Percentiles rank a stretch among this genome's conserved stretches.
Evolutionary conservation across 2,888 invertebrate species (phyloP).

Genomic region (Seladonia tumulorum): DNA sequence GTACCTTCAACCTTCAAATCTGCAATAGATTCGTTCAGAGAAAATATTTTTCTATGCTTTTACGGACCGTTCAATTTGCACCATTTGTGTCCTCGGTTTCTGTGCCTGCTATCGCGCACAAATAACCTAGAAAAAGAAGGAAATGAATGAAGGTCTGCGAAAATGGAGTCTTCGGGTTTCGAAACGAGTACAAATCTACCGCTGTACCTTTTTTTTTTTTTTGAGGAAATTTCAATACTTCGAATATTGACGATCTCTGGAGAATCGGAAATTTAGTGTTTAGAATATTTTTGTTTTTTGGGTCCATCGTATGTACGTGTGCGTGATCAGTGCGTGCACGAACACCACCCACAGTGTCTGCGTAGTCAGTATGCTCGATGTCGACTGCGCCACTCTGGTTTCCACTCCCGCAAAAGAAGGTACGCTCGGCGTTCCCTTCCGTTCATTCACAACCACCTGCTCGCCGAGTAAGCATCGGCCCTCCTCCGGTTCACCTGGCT

Average conservation of each 20-base stretch:
- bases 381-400: constrained; percentile 74
- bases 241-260: neutral
- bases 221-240: neutral
- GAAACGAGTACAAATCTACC: neutral
- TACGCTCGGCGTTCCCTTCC: constrained; percentile 65
- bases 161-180: neutral
- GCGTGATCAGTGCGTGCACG: constrained; percentile 6
- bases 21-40: too few relatives aligned
- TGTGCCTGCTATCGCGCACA: too few relatives aligned
- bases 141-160: neutral
- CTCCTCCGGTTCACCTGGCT: constrained; percentile 23
- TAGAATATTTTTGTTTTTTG: neutral
- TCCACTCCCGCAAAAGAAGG: constrained; percentile 71
- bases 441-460: constrained; percentile 81
- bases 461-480: constrained; percentile 76
- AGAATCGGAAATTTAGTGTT: neutral
- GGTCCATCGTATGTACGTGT: neutral
- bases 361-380: constrained; percentile 60
- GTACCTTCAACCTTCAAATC: too few relatives aligned
- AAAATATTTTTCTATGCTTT: too few relatives aligned
- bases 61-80: too few relatives aligned
- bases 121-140: too few relatives aligned
- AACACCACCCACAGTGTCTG: constrained; percentile 43
- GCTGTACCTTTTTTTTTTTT: neutral
- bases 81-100: too few relatives aligned